Evolutionary conservation across 1,140 invertebrate genomes (phyloP), one percentile per base, ranked within the genome.

Genomic region (Pygmarrhopalites habei): DNA sequence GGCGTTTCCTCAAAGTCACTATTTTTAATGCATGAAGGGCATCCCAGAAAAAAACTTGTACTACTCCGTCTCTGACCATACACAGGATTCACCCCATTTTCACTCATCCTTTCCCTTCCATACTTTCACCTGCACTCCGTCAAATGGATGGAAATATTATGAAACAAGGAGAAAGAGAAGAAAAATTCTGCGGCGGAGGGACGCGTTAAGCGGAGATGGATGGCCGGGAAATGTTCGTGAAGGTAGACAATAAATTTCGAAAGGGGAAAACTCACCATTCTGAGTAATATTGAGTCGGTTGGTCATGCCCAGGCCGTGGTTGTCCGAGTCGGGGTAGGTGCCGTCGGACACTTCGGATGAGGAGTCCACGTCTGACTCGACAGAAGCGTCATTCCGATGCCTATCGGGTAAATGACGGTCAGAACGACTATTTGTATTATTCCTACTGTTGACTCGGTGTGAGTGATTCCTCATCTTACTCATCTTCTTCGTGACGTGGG

Each of bases 261-360:
- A 35, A 7, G 32, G 32, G 32, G 32, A 35, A 35, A 35, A 15
- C 32, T 35, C 62, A 70, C 68, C 65, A 52, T 70, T 70, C 58
- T 60, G 59, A 23, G 35, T 62, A 46, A 64, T 67, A 46, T 67
- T 67, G 25, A 70, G 60, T 58, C 69, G 63, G 44, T 62, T 67
- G 56, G 64, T 58, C 44, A 70, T 61, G 55, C 44, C 63, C 47
- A 70, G 64, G 19, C 59, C 65, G 55, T 65, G 64, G 56, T n/a
- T 55, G 59, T 70, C 65, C 1, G 68, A 70, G 32, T 70, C 68
- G 21, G 65, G 65, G 60, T 70, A 70, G 14, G 63, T 64, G 53
- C 62, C 65, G 44, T 70, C 69, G 10, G 69, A 70, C 4, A 67
- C 57, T 29, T 70, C 69, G 19, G 69, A 70, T 26, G 69, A 70